phyloP scores from a whole-genome alignment of 1,140 invertebrate genomes.

The Panagrolaimus sp. region DNA sequence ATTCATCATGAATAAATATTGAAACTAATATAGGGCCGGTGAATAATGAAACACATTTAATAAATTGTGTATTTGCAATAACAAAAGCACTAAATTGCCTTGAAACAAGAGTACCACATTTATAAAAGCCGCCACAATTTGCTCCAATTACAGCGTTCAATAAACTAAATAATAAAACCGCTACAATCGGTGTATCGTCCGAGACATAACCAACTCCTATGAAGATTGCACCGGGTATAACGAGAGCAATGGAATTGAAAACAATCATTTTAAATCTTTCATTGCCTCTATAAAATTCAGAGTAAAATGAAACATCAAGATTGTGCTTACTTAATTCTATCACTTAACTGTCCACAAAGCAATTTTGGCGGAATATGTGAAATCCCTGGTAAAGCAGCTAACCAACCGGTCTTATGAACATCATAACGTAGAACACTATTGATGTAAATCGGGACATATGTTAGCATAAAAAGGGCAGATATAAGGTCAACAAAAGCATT shows the following conservation, averaged over 20 bases:
- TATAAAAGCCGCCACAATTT: background rate
- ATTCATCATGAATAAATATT: background rate
- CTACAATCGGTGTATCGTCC: background rate
- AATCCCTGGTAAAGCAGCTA: slow-evolving; percentile 10
- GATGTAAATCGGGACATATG: slow-evolving; percentile 15
- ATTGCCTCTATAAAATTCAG: background rate
- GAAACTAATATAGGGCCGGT: background rate
- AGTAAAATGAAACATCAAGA: background rate
- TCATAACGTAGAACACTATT: slow-evolving; percentile 15
- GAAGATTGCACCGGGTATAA: background rate
- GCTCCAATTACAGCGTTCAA: background rate
- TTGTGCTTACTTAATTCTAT: background rate
- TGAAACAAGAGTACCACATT: background rate
- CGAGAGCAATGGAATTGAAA: background rate
- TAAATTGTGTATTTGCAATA: slow-evolving; percentile 10
- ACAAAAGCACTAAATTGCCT: slow-evolving; percentile 15
- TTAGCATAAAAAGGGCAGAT: slow-evolving; percentile 8
- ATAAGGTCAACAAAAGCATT: slow-evolving; percentile 17
- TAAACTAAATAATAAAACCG: background rate
- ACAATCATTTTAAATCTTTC: background rate
- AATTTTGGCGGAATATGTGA: slow-evolving; percentile 18
- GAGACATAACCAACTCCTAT: background rate
- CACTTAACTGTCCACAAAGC: background rate
- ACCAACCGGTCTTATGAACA: slow-evolving; percentile 15
- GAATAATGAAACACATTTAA: slow-evolving; percentile 10